Evolutionary conservation across 2,113 vertebrate genomes (phyloP).

Genomic region (Chaetorhynchus papuensis): DNA sequence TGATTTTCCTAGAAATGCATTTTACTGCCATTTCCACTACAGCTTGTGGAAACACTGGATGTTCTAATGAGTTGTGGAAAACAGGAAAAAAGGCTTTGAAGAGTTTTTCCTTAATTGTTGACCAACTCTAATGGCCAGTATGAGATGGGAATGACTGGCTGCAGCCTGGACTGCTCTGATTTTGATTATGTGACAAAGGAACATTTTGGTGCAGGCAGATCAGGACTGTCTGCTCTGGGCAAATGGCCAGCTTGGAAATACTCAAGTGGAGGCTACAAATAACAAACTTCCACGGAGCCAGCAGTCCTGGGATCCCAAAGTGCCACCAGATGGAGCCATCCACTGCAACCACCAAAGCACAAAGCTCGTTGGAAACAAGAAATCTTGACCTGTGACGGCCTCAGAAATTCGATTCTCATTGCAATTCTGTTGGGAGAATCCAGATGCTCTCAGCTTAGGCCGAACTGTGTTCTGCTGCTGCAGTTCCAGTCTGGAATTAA

Average conservation of each 20-base stretch:
- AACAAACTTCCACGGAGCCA: neutral
- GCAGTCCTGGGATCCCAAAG: neutral
- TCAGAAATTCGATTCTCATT: neutral
- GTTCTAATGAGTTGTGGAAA: neutral
- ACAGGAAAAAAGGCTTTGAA: neutral
- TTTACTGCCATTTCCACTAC: neutral
- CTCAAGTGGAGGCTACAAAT: neutral
- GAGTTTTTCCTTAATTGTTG: neutral
- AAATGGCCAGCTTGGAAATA: neutral
- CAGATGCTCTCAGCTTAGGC: neutral
- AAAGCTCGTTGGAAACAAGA: neutral
- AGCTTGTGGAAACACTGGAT: neutral
- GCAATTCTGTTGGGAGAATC: neutral
- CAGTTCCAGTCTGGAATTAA: neutral
- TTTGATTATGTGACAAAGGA: neutral
- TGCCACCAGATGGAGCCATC: slow-evolving; percentile 52
- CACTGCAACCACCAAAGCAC: neutral
- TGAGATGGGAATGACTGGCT: neutral
- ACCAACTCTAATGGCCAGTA: neutral
- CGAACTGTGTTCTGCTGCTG: neutral
- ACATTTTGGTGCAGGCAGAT: neutral
- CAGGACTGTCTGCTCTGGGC: neutral
- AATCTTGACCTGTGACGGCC: neutral
- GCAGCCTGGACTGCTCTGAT: neutral
- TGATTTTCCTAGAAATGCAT: neutral